A percentile compares a stretch with the other conserved stretches of the same genome.
Evolutionary conservation across 2,113 vertebrate genomes (phyloP).

Genomic region (Copsychus sechellarum): DNA sequence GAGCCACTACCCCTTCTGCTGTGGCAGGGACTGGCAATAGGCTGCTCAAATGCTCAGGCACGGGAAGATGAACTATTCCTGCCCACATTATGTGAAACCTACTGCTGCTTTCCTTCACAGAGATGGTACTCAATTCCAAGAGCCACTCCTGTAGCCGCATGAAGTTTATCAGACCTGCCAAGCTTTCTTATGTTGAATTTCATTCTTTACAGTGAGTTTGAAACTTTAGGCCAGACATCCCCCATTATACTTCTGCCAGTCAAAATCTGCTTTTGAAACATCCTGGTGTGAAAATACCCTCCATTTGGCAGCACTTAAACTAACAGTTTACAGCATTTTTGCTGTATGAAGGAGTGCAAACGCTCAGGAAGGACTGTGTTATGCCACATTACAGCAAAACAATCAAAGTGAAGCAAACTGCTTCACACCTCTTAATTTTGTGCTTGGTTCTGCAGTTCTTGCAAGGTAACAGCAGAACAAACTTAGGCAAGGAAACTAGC

Average conservation of each 20-base stretch:
- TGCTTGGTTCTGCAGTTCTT: neutral
- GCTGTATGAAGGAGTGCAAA: neutral
- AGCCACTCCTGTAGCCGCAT: neutral
- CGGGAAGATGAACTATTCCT: neutral
- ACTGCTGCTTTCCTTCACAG: neutral
- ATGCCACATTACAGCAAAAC: neutral
- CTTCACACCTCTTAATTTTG: neutral
- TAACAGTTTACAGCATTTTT: neutral
- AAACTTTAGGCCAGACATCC: neutral
- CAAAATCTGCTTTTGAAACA: neutral
- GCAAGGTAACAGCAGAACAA: neutral
- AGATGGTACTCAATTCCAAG: neutral
- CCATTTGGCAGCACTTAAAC: neutral
- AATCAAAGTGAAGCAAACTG: neutral
- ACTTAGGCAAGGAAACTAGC: neutral
- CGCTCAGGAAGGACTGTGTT: neutral
- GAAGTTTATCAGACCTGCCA: slow-evolving; percentile 11
- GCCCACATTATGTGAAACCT: neutral
- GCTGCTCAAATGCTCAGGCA: neutral
- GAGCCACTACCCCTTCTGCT: neutral
- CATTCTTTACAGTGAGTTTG: neutral
- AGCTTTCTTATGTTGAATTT: neutral
- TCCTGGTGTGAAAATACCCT: neutral
- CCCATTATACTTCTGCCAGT: neutral
- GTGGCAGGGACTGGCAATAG: fast-evolving